These are phyloP conservation scores for Phalanger gymnotis DNA, from an alignment of 2,797 vertebrate genomes.

Conservation along the genomic window DNA sequence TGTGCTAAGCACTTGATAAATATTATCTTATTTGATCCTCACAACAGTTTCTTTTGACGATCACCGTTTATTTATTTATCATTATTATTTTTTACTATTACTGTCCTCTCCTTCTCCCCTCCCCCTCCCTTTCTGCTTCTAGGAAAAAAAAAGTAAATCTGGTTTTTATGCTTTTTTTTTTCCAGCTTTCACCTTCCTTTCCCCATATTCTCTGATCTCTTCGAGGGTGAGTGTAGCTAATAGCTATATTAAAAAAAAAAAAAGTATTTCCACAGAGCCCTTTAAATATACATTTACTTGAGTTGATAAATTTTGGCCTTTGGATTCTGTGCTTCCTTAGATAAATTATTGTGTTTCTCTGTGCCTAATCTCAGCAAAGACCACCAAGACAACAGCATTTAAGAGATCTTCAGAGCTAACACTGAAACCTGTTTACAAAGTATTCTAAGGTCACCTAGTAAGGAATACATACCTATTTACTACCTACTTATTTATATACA, in stretches of 20 bases:
- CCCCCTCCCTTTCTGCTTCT: not conserved
- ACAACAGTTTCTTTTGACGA: not conserved
- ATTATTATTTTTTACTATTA: not conserved
- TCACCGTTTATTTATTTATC: not conserved
- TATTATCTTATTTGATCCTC: not conserved
- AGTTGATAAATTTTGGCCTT: conserved; percentile 18
- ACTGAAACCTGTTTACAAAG: conserved; percentile 39
- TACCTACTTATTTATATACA: not conserved
- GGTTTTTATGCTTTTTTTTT: not conserved
- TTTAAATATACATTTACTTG: conserved; percentile 39
- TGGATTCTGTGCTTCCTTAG: not conserved
- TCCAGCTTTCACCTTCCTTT: not conserved
- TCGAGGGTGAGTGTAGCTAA: not conserved
- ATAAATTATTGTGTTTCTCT: not conserved
- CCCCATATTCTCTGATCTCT: not conserved
- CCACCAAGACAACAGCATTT: conserved; percentile 37
- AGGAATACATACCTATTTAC: not conserved
- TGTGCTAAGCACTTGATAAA: not conserved
- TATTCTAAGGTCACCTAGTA: conserved; percentile 17
- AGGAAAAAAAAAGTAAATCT: conserved; percentile 3
- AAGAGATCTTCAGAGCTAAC: conserved; percentile 27
- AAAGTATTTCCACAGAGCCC: not conserved
- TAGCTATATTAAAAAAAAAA: not conserved
- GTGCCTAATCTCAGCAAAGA: conserved; percentile 28
- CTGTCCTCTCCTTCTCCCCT: not conserved